Base-by-base conservation (phyloP, 2,113 vertebrate species). In the Spea bombifrons region DNA sequence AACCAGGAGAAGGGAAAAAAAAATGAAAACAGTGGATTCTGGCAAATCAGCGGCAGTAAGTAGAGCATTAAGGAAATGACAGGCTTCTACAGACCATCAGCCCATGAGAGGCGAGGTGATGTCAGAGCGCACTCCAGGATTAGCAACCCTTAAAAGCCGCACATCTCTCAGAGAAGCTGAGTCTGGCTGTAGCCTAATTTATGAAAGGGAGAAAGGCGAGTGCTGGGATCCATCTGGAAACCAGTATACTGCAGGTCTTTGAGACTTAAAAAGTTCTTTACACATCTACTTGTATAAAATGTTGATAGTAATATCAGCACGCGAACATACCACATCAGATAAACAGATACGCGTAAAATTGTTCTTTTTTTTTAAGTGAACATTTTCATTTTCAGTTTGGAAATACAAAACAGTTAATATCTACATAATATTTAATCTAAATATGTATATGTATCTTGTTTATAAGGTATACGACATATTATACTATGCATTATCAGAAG, bases 91-190 rank as follows among this genome's bases (percentile, higher is more conserved):
- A 89, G 92, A 93, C 92, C 92, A 93, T 94, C 90, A 88, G 90
- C 93, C 91, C 93, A 94, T 91, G 86, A 90, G 90, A 90, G 91
- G 84, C 83, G 83, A 88, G 85, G 87, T 97, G 97, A 98, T 94
- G 94, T 97, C 94, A 96, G 91, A 84, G 65, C 76, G 86, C 89
- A 91, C 89, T 92, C 95, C 95, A 96, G 94, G 94, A 96, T 98
- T 99, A 98, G 97, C 96, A 97, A 89, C 94, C 94, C 96, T 96
- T 98, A 96, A 96, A 98, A 98, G 95, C 94, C 90, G 88, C 64
- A 9, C 78, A 59, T 74, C 45, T 61, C 78, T 3, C 64, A 15
- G 61, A 61, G 71, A 68, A 80, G 63, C 71, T 67, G 69, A 59
- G 45, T 66, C 49, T 47, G 6, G 44, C 64, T 10, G 6, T 3